Conservation (phyloP, 2,888 invertebrate genomes). For the Boloria euphrosyne region DNA sequence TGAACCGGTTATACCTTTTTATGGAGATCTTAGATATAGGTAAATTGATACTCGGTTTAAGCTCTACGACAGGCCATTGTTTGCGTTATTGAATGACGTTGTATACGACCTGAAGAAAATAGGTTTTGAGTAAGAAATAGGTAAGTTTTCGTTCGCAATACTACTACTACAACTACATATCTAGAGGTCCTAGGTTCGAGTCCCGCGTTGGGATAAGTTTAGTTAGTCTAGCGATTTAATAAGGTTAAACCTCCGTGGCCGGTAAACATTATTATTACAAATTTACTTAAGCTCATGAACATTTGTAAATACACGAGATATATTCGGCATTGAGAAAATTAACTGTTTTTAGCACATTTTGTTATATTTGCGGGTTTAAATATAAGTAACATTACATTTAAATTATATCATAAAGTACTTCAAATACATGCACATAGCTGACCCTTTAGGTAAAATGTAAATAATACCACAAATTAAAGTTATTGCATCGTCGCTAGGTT, state of each 20-base stretch:
- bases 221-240: too few species aligned
- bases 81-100: conserved; percentile 1
- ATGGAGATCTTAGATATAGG: conserved; percentile 37
- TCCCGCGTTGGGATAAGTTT: too few species aligned
- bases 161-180: background rate
- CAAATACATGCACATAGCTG: conserved; percentile 4
- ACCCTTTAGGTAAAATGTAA: conserved; percentile 18
- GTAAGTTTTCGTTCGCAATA: background rate
- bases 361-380: too few species aligned
- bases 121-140: too few species aligned
- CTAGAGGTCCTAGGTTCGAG: too few species aligned
- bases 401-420: background rate
- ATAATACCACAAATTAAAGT: conserved; percentile 13
- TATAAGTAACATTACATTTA: too few species aligned
- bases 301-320: background rate
- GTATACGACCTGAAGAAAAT: background rate
- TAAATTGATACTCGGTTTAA: conserved; percentile 38
- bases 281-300: too few species aligned
- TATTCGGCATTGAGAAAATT: background rate
- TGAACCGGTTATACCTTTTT: conserved; percentile 36
- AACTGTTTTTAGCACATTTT: background rate
- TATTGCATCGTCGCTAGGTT: conserved; percentile 8
- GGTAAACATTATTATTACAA: too few species aligned
- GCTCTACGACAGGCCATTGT: conserved; percentile 14
- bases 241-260: too few species aligned